Percentiles rank a stretch among this genome's conserved stretches.
These are phyloP conservation scores for Cepaea hortensis DNA, from an alignment of 2,888 invertebrate species.

Conservation along the genomic window DNA sequence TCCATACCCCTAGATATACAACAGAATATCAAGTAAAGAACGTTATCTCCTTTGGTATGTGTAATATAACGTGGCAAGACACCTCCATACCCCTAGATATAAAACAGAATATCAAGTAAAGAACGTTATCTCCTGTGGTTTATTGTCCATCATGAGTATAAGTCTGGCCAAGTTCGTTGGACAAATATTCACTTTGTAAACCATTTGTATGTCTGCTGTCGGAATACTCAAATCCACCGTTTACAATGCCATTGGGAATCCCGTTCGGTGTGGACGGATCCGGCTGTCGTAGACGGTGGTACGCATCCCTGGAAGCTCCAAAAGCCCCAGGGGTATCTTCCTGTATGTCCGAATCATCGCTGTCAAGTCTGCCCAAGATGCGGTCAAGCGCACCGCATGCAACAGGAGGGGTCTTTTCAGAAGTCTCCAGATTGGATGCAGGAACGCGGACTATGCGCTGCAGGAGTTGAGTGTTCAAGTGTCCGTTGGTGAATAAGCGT, in stretches of 20 bases:
- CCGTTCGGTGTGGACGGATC: background rate
- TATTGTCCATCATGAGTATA: too few relatives aligned
- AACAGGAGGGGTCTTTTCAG: background rate
- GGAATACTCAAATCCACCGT: background rate
- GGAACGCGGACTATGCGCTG: slow-evolving; percentile 27
- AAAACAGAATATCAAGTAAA: too few relatives aligned
- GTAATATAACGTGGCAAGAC: too few relatives aligned
- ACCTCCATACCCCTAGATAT: too few relatives aligned
- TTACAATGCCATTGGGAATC: background rate
- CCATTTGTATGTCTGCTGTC: too few relatives aligned
- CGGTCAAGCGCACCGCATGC: background rate
- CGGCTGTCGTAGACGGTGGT: background rate
- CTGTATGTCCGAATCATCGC: background rate
- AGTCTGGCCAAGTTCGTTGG: too few relatives aligned
- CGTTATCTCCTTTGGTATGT: too few relatives aligned
- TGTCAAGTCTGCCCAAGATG: background rate
- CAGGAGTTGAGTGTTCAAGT: background rate
- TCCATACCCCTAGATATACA: too few relatives aligned
- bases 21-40: too few relatives aligned
- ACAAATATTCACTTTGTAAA: too few relatives aligned
- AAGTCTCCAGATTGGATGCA: background rate
- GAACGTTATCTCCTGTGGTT: too few relatives aligned
- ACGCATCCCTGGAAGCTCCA: background rate
- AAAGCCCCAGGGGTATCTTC: background rate
- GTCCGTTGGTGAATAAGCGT: background rate